Evolutionary conservation across 2,113 vertebrate species (phyloP), one percentile per base, ranked within the genome.

Genomic region (Anas platyrhynchos): DNA sequence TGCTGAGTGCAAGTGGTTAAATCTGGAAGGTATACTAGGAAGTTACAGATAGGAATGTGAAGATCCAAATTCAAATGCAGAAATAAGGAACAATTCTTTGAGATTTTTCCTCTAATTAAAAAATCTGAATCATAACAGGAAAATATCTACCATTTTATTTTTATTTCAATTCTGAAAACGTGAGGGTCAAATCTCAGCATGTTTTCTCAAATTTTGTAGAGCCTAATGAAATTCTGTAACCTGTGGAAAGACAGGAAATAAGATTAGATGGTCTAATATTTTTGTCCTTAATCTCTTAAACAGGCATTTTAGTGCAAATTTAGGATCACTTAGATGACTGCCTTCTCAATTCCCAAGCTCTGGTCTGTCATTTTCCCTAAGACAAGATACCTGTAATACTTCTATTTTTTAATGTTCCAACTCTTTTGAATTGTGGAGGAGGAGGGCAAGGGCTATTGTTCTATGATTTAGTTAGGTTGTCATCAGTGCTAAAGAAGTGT

Each of bases 251-350:
- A 48, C n/a, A 41, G 43, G 48, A 85, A 76, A 83, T 83, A 31
- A 73, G 82, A 88, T 91, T 88, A 91, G 20, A 26, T 76, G 48
- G 11, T 82, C 11, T 66, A 68, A 66, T 91, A 31, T 68, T 91
- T 89, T 79, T 76, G 59, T 61, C 75, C n/a, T 86, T 89, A 87
- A 89, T 91, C 82, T 87, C 58, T 58, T 80, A 8, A 76, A 58
- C 2, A 25, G 25, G 6, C 44, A 78, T 79, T n/a, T 27, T n/a
- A 36, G 7, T 76, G 38, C 26, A 84, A 81, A 81, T 66, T 81
- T 81, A 93, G 48, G 75, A 62, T 66, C 23, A 36, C 20, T 83
- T 54, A 55, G 41, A 34, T 23, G 2, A 29, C 72, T 0, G 7
- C 16, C 87, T 31, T 31, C 12, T 66, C 26, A 81, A 20, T 38